These are phyloP conservation scores for Osmerus eperlanus DNA, from an alignment of 2,113 vertebrate genomes.

Conservation along the genomic window DNA sequence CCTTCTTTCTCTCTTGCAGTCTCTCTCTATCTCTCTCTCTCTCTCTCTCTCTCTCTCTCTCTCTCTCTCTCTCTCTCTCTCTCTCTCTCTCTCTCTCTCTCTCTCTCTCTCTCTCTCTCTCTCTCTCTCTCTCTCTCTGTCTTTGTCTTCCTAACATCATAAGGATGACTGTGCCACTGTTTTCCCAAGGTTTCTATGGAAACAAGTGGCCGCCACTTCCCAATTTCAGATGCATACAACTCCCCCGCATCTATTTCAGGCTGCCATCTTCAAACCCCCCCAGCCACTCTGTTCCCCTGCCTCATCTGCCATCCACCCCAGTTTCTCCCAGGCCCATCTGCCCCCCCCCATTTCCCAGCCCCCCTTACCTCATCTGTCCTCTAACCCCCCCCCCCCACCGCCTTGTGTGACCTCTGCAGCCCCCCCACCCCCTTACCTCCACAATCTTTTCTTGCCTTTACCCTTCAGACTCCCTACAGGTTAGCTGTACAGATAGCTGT, in stretches of 20 bases:
- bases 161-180: conserved; percentile 47
- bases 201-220: no score
- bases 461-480: no score
- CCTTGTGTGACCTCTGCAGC: conserved; percentile 37
- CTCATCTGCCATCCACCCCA: conserved; percentile 22
- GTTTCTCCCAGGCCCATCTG: conserved; percentile 13
- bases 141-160: conserved; percentile 31
- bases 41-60: not conserved
- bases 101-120: no score
- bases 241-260: conserved; percentile 66
- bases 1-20: not conserved
- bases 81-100: not conserved
- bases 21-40: not conserved
- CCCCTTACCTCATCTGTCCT: conserved; percentile 43
- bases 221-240: no score
- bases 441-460: conserved; percentile 14
- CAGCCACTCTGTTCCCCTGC: conserved; percentile 45
- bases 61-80: not conserved
- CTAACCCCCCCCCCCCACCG: conserved; percentile 52
- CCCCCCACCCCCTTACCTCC: conserved; percentile 28
- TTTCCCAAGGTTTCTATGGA: conserved; percentile 63
- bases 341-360: conserved; percentile 36
- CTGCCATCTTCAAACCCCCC: conserved; percentile 40
- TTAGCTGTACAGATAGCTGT: no score
- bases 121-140: conserved; percentile 8